A percentile compares a stretch with the other conserved stretches of the same genome.
These are phyloP conservation scores for Hyperoplus lanceolatus DNA, from an alignment of 2,797 vertebrate species.

Conservation along the genomic window DNA sequence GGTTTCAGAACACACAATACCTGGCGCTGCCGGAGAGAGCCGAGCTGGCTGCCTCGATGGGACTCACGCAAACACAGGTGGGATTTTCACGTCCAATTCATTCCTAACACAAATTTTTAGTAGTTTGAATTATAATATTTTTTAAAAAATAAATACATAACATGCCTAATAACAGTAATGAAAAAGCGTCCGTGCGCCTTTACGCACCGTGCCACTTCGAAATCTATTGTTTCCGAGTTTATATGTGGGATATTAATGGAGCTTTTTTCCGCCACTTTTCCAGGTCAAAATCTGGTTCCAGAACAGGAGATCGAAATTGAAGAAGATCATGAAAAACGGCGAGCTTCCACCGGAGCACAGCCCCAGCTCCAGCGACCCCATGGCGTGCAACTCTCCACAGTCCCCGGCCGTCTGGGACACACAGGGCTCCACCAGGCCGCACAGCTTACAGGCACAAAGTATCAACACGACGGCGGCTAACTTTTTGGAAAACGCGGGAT, in stretches of 20 bases:
- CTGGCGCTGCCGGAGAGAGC: constrained; percentile 97
- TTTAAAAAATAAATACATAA: too few species aligned
- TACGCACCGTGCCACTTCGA: constrained; percentile 21
- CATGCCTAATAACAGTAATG: too few species aligned
- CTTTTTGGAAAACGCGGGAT: constrained; percentile 95
- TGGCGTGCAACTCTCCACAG: constrained; percentile 99
- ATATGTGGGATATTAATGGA: neutral
- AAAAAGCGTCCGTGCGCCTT: constrained; percentile 23
- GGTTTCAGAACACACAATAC: constrained; percentile 99
- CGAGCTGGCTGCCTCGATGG: constrained; percentile 95
- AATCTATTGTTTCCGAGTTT: neutral
- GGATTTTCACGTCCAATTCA: neutral
- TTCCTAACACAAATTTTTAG: fast-evolving
- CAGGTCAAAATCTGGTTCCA: constrained; percentile 99
- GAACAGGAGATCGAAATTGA: constrained; percentile 98
- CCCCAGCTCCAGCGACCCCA: constrained; percentile 98
- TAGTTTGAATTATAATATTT: neutral
- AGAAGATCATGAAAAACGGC: constrained; percentile 99
- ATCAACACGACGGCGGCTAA: constrained; percentile 92
- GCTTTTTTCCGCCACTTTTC: neutral
- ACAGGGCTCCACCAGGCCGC: constrained; percentile 93
- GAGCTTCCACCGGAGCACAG: constrained; percentile 98
- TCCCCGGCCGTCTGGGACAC: constrained; percentile 98
- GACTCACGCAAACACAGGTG: constrained; percentile 99
- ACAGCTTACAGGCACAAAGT: constrained; percentile 92